These are phyloP conservation scores for Melanaphis sacchari DNA, from an alignment of 1,140 invertebrate genomes.

Conservation along the genomic window DNA sequence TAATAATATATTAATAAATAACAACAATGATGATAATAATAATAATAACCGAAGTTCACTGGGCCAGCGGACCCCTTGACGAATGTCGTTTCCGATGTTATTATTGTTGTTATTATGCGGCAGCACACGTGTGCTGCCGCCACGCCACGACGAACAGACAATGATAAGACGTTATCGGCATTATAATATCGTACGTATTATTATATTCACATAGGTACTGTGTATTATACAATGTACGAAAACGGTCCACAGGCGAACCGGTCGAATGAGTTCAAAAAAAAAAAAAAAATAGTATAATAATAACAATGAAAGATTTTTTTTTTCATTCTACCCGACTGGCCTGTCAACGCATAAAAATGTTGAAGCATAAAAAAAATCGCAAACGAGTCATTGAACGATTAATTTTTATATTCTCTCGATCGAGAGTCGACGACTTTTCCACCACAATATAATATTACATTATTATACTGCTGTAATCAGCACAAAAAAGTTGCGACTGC, in stretches of 20 bases:
- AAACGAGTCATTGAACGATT: constrained; percentile 34
- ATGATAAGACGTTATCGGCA: constrained; percentile 31
- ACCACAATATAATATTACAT: not conserved
- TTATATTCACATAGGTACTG: not conserved
- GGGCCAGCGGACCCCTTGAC: not conserved
- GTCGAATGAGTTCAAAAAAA: not conserved
- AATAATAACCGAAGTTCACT: not conserved
- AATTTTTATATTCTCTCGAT: not conserved
- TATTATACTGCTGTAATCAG: not conserved
- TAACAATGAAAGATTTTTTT: not conserved
- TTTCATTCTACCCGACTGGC: not conserved
- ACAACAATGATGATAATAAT: not conserved
- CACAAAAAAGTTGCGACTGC: not conserved
- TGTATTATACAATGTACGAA: not conserved
- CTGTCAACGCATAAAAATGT: not conserved
- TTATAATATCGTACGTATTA: not conserved
- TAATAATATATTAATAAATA: too few species aligned
- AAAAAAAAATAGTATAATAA: not conserved
- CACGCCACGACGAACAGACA: not conserved
- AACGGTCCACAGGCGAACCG: not conserved
- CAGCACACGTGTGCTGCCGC: not conserved
- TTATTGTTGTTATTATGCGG: not conserved
- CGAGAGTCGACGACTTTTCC: constrained; percentile 16
- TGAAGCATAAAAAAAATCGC: not conserved
- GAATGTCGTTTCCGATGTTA: not conserved